Evolutionary conservation across 64 coral and sea anemone species (phyloP).

Genomic region (Pachyseris speciosa): DNA sequence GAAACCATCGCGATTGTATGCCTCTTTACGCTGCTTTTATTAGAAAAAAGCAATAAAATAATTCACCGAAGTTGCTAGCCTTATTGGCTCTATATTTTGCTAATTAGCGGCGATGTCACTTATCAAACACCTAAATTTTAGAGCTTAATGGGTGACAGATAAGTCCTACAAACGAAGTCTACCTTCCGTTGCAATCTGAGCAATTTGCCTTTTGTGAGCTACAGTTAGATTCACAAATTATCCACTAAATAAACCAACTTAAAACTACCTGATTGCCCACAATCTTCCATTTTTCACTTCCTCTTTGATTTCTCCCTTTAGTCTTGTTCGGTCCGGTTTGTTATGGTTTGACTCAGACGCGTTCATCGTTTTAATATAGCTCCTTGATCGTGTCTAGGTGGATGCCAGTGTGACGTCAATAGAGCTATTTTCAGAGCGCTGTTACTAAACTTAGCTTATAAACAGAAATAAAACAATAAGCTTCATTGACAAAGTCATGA

Average conservation of each 20-base stretch:
- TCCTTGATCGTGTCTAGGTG: constrained; percentile 10
- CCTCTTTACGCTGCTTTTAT: no score
- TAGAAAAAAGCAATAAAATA: no score
- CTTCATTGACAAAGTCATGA: neutral
- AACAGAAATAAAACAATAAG: neutral
- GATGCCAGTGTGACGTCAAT: constrained; percentile 11
- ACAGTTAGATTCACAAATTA: neutral
- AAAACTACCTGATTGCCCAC: constrained; percentile 1
- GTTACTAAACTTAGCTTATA: constrained; percentile 17
- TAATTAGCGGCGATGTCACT: neutral
- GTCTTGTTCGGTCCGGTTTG: neutral
- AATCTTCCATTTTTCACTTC: neutral
- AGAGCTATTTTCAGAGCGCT: constrained; percentile 17
- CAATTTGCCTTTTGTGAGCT: neutral
- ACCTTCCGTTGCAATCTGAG: neutral
- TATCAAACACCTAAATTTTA: neutral
- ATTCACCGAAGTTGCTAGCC: no score
- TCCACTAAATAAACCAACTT: neutral
- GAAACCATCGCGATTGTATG: no score
- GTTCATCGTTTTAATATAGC: neutral
- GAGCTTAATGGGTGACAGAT: no score
- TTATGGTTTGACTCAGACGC: constrained; percentile 17
- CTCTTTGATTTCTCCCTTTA: neutral
- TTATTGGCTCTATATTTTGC: no score
- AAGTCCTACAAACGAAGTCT: no score